A percentile compares a stretch with the other conserved stretches of the same genome.
phyloP scores from a whole-genome alignment of 2,797 vertebrate species.

The Pseudomugil tenellus region DNA sequence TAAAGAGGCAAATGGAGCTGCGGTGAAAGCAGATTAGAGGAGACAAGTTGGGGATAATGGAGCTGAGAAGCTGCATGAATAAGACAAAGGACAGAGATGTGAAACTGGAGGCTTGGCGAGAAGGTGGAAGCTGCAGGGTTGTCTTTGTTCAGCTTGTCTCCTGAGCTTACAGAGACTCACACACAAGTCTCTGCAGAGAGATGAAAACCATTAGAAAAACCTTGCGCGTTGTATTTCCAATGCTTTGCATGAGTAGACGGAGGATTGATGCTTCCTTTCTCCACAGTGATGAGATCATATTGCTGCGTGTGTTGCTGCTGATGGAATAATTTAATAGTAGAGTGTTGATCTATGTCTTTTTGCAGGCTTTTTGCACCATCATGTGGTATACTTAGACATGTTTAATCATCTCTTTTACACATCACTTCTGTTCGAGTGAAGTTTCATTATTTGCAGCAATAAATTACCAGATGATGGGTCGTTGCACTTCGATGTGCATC shows the following conservation, averaged over 20 bases:
- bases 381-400: conserved; percentile 1
- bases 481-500: conserved; percentile 1
- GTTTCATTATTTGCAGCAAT: conserved; percentile 20
- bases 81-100: conserved; percentile 53
- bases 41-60: conserved; percentile 46
- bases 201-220: not conserved
- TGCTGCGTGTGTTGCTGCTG: conserved; percentile 8
- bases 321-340: not conserved
- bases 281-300: conserved; percentile 35
- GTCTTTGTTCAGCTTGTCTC: conserved; percentile 30
- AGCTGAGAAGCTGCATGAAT: conserved; percentile 36
- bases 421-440: not conserved
- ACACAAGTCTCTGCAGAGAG: conserved; percentile 23
- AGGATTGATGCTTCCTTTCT: conserved; percentile 23
- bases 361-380: conserved; percentile 4
- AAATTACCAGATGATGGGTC: conserved; percentile 34
- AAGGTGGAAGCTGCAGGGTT: conserved; percentile 30
- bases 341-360: conserved; percentile 18
- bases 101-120: conserved; percentile 53
- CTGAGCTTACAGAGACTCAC: conserved; percentile 16
- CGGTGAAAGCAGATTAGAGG: conserved; percentile 55
- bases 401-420: conserved; percentile 13
- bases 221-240: not conserved
- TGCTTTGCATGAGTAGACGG: not conserved
- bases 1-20: conserved; percentile 46